phyloP scores from a whole-genome alignment of 2,113 vertebrate species.

The Channa maculata region DNA sequence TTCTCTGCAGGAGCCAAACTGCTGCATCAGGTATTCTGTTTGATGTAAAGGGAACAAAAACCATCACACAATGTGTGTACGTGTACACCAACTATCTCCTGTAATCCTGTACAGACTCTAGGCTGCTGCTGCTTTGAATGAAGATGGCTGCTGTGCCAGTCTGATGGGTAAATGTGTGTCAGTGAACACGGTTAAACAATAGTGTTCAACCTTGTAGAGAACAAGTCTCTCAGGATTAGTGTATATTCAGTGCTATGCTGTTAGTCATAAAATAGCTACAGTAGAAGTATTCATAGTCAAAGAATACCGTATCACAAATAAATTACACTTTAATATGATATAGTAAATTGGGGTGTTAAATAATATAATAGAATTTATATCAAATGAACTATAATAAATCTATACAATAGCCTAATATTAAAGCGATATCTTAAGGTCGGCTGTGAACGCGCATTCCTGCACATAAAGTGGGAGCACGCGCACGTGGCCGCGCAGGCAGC shows the following conservation, averaged over 20 bases:
- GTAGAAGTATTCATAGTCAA: not conserved
- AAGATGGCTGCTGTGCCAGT: not conserved
- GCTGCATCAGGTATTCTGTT: conserved; percentile 74
- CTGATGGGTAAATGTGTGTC: conserved; percentile 23
- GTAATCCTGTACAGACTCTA: conserved; percentile 38
- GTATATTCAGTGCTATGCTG: not conserved
- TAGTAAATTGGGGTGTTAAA: too few relatives aligned
- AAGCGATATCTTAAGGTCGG: conserved; percentile 25
- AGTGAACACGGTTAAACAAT: conserved; percentile 5
- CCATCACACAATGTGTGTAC: conserved; percentile 32
- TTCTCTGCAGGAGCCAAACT: conserved; percentile 56
- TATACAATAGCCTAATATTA: not conserved
- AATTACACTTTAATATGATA: not conserved
- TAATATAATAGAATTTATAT: too few relatives aligned
- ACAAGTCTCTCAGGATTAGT: not conserved
- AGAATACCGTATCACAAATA: not conserved
- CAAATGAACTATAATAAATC: not conserved
- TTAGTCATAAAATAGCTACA: not conserved
- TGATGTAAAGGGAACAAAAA: conserved; percentile 66
- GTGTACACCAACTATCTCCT: conserved; percentile 10
- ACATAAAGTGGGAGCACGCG: conserved; percentile 43
- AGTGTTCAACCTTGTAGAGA: not conserved
- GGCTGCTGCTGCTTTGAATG: conserved; percentile 30
- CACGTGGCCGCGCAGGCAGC: conserved; percentile 35
- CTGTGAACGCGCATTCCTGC: conserved; percentile 68